Evolutionary conservation across 2,113 vertebrate species (phyloP).

Genomic region (Anoplopoma fimbria): DNA sequence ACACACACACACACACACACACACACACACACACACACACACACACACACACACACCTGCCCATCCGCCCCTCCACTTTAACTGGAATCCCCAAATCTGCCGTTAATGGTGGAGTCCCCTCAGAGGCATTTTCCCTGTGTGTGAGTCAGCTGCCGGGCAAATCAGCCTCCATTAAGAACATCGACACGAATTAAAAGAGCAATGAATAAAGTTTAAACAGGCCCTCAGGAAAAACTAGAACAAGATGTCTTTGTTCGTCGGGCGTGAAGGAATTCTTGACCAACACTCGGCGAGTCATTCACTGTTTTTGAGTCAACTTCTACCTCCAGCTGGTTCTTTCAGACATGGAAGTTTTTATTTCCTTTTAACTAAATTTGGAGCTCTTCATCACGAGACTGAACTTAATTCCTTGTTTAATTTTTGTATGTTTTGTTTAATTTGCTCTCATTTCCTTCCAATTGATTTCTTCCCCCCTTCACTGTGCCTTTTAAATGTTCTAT

Average conservation of each 20-base stretch:
- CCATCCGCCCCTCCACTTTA: background rate
- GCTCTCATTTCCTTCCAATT: background rate
- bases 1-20: slow-evolving; percentile 7
- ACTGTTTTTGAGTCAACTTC: background rate
- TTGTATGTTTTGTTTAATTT: background rate
- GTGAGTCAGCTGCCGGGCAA: background rate
- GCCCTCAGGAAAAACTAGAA: background rate
- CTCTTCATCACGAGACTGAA: background rate
- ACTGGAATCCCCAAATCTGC: slow-evolving; percentile 37
- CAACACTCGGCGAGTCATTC: background rate
- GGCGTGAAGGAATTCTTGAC: background rate
- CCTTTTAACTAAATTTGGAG: background rate
- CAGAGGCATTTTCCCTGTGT: slow-evolving; percentile 2
- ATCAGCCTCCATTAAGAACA: background rate
- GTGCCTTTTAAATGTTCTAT: background rate
- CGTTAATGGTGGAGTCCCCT: slow-evolving; percentile 8
- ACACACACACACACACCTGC: background rate
- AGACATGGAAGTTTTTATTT: background rate
- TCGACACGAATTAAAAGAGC: slow-evolving; percentile 1
- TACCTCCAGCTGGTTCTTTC: background rate
- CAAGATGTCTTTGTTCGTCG: background rate
- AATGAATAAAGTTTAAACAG: background rate
- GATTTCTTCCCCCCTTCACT: background rate
- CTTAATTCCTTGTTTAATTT: background rate
- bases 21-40: slow-evolving; percentile 4